Percentiles rank a stretch among this genome's conserved stretches.
Conservation (phyloP, 1,140 invertebrate genomes). For the Acromyrmex echinatior region DNA sequence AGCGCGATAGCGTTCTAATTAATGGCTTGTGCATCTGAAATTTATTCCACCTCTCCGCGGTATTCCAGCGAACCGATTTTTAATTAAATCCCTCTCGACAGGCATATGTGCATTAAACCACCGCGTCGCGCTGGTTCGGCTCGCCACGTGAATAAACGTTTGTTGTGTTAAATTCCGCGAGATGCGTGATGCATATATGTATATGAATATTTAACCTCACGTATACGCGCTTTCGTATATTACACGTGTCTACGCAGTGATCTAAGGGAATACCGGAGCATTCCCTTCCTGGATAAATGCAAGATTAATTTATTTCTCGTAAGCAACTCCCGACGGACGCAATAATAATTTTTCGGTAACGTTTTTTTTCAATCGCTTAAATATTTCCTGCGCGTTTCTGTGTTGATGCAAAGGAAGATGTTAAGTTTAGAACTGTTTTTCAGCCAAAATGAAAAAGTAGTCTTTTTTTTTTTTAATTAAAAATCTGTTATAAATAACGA, state of each 20-base stretch:
- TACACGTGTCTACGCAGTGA: conserved; percentile 14
- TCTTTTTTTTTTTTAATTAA: no score
- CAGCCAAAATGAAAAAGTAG: no score
- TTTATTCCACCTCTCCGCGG: conserved; percentile 66
- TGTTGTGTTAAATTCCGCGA: conserved; percentile 4
- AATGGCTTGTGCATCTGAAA: conserved; percentile 64
- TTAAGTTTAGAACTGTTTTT: no score
- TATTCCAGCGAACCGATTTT: conserved; percentile 68
- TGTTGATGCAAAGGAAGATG: not conserved
- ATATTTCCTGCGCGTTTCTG: not conserved
- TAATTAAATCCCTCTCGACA: conserved; percentile 63
- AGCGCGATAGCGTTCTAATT: conserved; percentile 61
- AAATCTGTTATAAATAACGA: no score
- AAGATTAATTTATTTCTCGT: conserved; percentile 21
- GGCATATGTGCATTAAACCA: conserved; percentile 43
- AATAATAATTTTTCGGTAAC: not conserved
- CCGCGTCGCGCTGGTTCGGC: not conserved
- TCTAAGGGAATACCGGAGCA: not conserved
- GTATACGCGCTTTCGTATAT: conserved; percentile 62
- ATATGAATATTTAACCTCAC: conserved; percentile 73
- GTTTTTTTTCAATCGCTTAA: not conserved
- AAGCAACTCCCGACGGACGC: not conserved
- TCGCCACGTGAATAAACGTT: conserved; percentile 24
- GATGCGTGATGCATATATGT: conserved; percentile 68
- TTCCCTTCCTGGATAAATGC: conserved; percentile 9